Evolutionary conservation across 2,797 vertebrate species (phyloP), one percentile per base, ranked within the genome.

Genomic region (Hybognathus amarus): DNA sequence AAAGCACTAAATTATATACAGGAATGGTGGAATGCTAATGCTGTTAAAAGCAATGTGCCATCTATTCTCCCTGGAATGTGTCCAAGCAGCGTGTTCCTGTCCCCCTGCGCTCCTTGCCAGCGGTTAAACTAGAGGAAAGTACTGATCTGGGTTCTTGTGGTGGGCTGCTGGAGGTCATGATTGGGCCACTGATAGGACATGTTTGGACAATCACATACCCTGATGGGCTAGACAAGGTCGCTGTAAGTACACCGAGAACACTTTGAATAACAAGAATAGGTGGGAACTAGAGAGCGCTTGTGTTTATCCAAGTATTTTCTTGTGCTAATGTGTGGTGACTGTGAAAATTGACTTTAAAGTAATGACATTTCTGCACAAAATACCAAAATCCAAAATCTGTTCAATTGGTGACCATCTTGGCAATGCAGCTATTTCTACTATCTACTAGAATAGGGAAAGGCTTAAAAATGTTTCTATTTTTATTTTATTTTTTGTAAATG

Each of bases 1-100:
- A 92, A 73, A 52, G 81, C 87, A 90, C 89, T 94, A 92, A 95
- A 94, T 95, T 92, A 94, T 94, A 93, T 82, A 94, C 90, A 90
- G 89, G 64, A 77, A 78, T 13, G 66, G 84, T 61, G 79, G 87
- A 86, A 84, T 79, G 83, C 87, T 92, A 91, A 92, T 92, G 92
- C 90, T 50, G 92, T 93, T 93, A 93, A 94, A 94, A 93, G 92
- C 90, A 85, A 91, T 88, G 89, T 88, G 87, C 47, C 85, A 84
- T 87, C 73, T 78, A 87, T 84, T 84, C 74, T 87, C 74, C 42
- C 75, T 87, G 85, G 83, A 87, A 67, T 52, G 59, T 67, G 67
- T 73, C 74, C 85, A 84, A 78, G 52, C 80, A 40, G 47, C 30
- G 38, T 68, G 70, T 30, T 84, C 24, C 68, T 74, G 81, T 79